Conservation (phyloP, 2,888 invertebrate species). For the Meloe dianella region DNA sequence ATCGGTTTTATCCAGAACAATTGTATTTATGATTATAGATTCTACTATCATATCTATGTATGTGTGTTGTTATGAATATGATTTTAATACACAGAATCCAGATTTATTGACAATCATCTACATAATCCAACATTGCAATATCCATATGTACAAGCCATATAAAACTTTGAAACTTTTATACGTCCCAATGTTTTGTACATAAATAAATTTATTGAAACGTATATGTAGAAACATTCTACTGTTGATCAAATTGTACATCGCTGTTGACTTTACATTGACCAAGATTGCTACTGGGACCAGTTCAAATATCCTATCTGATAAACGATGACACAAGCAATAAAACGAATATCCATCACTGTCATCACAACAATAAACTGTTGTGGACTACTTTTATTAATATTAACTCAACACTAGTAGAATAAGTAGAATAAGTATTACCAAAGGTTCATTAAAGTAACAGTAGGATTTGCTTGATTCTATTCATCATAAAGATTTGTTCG, state of each 20-base stretch:
- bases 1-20: background rate
- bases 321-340: conserved; percentile 14
- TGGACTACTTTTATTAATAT: background rate
- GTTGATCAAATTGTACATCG: background rate
- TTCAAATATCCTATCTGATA: conserved; percentile 6
- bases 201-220: too few relatives aligned
- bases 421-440: background rate
- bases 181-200: too few relatives aligned
- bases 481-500: too few relatives aligned
- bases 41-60: too few relatives aligned
- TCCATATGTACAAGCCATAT: too few relatives aligned
- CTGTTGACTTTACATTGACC: background rate
- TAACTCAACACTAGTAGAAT: background rate
- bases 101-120: too few relatives aligned
- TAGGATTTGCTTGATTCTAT: too few relatives aligned
- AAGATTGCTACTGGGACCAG: conserved; percentile 4
- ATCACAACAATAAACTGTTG: conserved; percentile 9
- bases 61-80: too few relatives aligned
- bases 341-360: conserved; percentile 13
- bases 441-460: background rate
- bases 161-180: too few relatives aligned
- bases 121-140: too few relatives aligned
- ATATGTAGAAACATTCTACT: too few relatives aligned
- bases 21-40: background rate
- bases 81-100: too few relatives aligned